These are phyloP conservation scores for Falcunculus frontatus DNA, from an alignment of 2,113 vertebrate species.

Conservation along the genomic window DNA sequence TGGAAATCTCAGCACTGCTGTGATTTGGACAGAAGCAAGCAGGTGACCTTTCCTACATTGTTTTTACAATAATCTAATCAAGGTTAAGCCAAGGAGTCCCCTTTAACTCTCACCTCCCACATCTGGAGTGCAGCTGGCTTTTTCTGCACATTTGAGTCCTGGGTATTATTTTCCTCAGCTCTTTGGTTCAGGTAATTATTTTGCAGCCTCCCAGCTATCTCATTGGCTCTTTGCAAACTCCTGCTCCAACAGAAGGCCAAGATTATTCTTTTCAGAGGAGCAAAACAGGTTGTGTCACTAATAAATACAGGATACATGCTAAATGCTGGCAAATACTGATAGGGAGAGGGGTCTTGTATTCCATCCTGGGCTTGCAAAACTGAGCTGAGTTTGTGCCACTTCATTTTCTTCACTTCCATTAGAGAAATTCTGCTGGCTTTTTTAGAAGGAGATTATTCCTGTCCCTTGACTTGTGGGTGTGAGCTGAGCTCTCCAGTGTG, in stretches of 20 bases:
- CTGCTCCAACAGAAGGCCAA: neutral
- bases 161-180: neutral
- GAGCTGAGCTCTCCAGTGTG: neutral
- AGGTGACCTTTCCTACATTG: neutral
- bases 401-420: neutral
- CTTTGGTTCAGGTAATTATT: neutral
- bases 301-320: neutral
- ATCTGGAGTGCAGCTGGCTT: neutral
- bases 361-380: neutral
- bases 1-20: neutral
- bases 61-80: neutral
- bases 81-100: neutral
- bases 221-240: neutral
- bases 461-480: neutral
- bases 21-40: neutral
- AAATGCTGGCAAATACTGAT: accelerated
- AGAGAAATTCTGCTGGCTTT: neutral
- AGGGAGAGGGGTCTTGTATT: neutral
- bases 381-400: neutral
- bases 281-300: neutral
- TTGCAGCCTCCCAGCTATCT: neutral
- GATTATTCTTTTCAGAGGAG: neutral
- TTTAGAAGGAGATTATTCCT: neutral
- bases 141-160: neutral
- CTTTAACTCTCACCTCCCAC: neutral